phyloP scores from a whole-genome alignment of 2,113 vertebrate species.

The Taxidea taxus region DNA sequence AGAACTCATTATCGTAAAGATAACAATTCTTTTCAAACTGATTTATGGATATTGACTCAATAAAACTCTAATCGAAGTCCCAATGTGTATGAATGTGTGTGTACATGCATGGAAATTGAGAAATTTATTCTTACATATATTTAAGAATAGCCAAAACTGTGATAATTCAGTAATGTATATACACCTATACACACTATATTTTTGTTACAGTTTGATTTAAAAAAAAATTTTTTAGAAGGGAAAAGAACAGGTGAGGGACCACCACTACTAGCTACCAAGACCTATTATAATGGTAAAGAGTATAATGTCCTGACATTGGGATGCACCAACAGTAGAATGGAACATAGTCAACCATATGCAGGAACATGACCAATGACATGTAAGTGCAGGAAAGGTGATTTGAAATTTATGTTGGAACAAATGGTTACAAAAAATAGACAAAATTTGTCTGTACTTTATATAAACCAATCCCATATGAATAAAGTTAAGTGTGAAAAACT shows the following conservation, averaged over 20 bases:
- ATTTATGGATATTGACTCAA: background rate
- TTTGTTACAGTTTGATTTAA: background rate
- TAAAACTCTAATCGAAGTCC: background rate
- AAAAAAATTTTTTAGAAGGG: background rate
- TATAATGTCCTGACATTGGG: background rate
- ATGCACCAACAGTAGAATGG: no score
- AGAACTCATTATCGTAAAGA: background rate
- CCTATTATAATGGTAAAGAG: background rate
- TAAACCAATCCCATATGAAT: background rate
- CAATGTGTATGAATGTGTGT: background rate
- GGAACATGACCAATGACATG: background rate
- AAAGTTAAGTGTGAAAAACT: background rate
- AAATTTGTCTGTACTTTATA: background rate
- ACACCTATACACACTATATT: background rate
- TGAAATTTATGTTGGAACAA: background rate
- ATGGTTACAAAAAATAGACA: background rate
- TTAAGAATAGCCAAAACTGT: background rate
- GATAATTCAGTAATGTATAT: background rate
- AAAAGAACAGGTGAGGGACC: background rate
- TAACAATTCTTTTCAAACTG: slow-evolving; percentile 13
- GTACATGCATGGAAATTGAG: background rate
- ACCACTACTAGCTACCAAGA: background rate
- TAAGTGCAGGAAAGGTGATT: background rate
- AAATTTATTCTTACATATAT: background rate
- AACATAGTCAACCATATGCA: background rate